These are phyloP conservation scores for Tarsius wallacei DNA, from an alignment of 2,797 vertebrate genomes.

Conservation along the genomic window DNA sequence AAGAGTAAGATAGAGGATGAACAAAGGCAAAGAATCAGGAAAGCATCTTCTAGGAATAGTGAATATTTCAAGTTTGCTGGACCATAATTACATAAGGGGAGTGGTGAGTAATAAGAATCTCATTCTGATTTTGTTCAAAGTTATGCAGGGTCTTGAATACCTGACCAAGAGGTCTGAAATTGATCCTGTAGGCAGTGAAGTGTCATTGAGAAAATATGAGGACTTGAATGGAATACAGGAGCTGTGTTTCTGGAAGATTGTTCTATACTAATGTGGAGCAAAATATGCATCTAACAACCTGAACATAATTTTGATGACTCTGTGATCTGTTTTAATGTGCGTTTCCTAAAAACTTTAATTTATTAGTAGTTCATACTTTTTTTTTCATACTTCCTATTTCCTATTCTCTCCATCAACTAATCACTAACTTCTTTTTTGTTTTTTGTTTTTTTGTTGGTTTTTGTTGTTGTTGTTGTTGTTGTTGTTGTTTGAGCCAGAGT, in stretches of 20 bases:
- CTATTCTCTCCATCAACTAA: background rate
- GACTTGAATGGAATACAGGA: background rate
- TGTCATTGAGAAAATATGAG: background rate
- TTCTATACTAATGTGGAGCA: background rate
- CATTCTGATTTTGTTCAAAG: background rate
- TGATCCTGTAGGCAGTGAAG: background rate
- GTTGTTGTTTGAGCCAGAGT: too few relatives aligned
- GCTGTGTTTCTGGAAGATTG: conserved; percentile 49
- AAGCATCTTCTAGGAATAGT: conserved; percentile 51
- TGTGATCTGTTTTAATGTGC: background rate
- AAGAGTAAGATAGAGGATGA: background rate
- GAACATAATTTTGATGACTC: conserved; percentile 36
- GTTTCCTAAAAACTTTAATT: background rate
- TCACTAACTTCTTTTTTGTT: background rate
- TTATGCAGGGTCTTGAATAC: background rate
- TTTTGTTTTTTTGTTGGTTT: too few relatives aligned
- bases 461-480: too few relatives aligned
- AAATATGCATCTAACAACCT: background rate
- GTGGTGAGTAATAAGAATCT: background rate
- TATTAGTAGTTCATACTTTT: background rate
- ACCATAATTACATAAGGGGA: background rate
- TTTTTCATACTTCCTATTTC: background rate
- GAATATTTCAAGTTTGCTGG: background rate
- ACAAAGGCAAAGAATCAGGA: background rate
- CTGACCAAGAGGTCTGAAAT: background rate